Evolutionary conservation across 2,113 vertebrate species (phyloP).

Genomic region (Menura novaehollandiae): DNA sequence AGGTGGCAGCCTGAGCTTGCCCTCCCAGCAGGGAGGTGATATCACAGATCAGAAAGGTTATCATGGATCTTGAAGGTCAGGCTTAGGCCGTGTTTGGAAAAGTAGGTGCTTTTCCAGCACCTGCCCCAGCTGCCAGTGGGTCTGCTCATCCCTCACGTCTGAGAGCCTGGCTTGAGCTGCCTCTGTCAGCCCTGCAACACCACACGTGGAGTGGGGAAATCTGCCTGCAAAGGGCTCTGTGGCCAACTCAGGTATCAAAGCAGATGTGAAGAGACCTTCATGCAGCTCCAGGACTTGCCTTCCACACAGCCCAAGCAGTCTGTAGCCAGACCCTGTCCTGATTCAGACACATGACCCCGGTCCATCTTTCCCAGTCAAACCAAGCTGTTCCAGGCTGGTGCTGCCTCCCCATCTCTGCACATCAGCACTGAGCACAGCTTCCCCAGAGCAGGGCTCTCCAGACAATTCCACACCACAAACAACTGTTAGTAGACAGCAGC

Average conservation of each 20-base stretch:
- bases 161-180: rapidly evolving
- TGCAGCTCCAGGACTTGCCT: neutral
- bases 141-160: neutral
- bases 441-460: neutral
- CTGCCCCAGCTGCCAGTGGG: neutral
- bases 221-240: neutral
- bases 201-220: rapidly evolving
- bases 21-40: neutral
- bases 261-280: neutral
- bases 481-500: neutral
- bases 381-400: neutral
- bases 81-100: neutral
- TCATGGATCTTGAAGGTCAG: neutral
- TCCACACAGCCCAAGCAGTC: neutral
- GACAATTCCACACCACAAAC: neutral
- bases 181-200: neutral
- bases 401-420: neutral
- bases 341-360: rapidly evolving
- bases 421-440: neutral
- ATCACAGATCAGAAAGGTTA: neutral
- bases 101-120: neutral
- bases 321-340: neutral
- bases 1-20: neutral
- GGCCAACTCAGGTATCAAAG: neutral
- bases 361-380: neutral